A percentile compares a stretch with the other conserved stretches of the same genome.
phyloP scores from a whole-genome alignment of 2,888 invertebrate species.

The Aleiodes leptofemur region DNA sequence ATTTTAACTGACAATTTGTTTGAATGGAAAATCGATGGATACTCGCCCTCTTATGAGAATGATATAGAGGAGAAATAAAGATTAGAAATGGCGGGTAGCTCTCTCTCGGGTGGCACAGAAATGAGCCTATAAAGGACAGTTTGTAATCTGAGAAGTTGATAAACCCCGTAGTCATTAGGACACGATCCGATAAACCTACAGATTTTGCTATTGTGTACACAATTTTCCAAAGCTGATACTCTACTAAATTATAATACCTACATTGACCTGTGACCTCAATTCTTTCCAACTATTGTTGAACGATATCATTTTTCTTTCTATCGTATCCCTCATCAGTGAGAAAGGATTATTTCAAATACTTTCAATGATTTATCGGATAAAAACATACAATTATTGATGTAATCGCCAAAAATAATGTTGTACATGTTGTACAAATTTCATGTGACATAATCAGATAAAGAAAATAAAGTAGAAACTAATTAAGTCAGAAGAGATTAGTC shows the following conservation, averaged over 20 bases:
- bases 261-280: no score
- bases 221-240: neutral
- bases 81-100: conserved; percentile 1
- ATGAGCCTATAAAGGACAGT: conserved; percentile 4
- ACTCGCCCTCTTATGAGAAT: no score
- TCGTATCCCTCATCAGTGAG: no score
- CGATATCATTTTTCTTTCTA: no score
- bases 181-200: conserved; percentile 11
- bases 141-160: conserved; percentile 29
- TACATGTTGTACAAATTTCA: neutral
- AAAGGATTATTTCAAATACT: no score
- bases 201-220: neutral
- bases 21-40: no score
- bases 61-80: neutral
- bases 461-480: conserved; percentile 6
- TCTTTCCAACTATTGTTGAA: no score
- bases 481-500: neutral
- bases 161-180: conserved; percentile 22
- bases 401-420: neutral
- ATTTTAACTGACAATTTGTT: no score
- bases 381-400: no score
- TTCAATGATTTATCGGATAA: no score
- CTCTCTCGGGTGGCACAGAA: neutral
- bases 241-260: no score
- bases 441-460: neutral